Percentiles rank a stretch among this genome's conserved stretches.
These are phyloP conservation scores for Ethmia dodecea DNA, from an alignment of 2,888 invertebrate species.

Conservation along the genomic window DNA sequence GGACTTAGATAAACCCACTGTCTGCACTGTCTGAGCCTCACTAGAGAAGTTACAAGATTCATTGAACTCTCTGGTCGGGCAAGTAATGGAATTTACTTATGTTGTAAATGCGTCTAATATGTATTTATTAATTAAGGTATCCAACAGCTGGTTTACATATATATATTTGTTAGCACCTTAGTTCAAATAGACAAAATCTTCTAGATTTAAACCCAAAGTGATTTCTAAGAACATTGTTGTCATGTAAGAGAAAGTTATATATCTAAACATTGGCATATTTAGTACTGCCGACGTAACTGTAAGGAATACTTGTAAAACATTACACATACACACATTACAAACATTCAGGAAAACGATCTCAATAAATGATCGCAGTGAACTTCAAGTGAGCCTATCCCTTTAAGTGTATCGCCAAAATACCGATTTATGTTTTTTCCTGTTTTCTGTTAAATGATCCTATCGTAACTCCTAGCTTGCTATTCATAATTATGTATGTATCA, in stretches of 20 bases:
- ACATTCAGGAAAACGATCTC: constrained; percentile 41
- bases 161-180: constrained; percentile 38
- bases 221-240: background rate
- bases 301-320: constrained; percentile 29
- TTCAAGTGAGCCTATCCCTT: constrained; percentile 56
- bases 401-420: constrained; percentile 50
- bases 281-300: constrained; percentile 39
- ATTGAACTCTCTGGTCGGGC: constrained; percentile 33
- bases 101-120: constrained; percentile 26
- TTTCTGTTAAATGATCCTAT: constrained; percentile 53
- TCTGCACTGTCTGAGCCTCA: constrained; percentile 50
- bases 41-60: constrained; percentile 29
- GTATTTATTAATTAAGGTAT: too few species aligned
- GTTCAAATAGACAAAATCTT: constrained; percentile 9
- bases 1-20: constrained; percentile 45
- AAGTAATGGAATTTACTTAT: constrained; percentile 17
- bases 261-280: constrained; percentile 25
- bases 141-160: too few species aligned
- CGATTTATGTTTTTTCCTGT: constrained; percentile 47
- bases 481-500: constrained; percentile 50
- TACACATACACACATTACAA: constrained; percentile 38
- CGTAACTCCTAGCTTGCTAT: constrained; percentile 66
- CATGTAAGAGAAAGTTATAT: constrained; percentile 5
- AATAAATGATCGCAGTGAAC: constrained; percentile 61
- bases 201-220: constrained; percentile 2